These are phyloP conservation scores for Lepidiolamprologus cunningtoni DNA, from an alignment of 2,113 vertebrate species.

Conservation along the genomic window DNA sequence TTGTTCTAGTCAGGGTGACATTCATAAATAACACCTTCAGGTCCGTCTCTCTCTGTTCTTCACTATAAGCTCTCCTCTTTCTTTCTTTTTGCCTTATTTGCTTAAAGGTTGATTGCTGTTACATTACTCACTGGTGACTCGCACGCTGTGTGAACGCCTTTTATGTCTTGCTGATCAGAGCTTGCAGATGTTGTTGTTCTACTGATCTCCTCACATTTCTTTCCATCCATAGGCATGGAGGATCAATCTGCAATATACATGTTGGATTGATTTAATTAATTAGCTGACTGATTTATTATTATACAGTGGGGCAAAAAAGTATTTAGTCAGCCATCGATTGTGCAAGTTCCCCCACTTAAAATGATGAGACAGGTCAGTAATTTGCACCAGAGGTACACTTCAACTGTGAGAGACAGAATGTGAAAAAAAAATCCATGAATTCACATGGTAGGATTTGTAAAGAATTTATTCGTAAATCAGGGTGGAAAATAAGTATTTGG, in stretches of 20 bases:
- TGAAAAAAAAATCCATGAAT: too few relatives aligned
- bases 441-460: too few relatives aligned
- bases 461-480: too few relatives aligned
- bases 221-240: constrained; percentile 30
- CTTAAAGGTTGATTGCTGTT: not conserved
- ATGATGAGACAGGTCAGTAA: too few relatives aligned
- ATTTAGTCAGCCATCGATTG: too few relatives aligned
- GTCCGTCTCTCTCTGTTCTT: not conserved
- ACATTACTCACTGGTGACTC: not conserved
- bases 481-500: too few relatives aligned
- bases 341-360: too few relatives aligned
- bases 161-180: not conserved
- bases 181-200: not conserved
- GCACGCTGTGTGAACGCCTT: not conserved
- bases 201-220: not conserved
- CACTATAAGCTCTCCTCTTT: not conserved
- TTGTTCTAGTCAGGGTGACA: not conserved
- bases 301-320: not conserved
- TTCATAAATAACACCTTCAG: not conserved
- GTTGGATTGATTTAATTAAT: constrained; percentile 31
- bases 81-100: not conserved
- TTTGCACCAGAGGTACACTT: too few relatives aligned
- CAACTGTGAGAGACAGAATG: too few relatives aligned
- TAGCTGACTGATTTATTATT: not conserved
- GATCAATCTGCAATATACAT: constrained; percentile 31